Evolutionary conservation across 2,113 vertebrate species (phyloP), one percentile per base, ranked within the genome.

Genomic region (Pagrus major): DNA sequence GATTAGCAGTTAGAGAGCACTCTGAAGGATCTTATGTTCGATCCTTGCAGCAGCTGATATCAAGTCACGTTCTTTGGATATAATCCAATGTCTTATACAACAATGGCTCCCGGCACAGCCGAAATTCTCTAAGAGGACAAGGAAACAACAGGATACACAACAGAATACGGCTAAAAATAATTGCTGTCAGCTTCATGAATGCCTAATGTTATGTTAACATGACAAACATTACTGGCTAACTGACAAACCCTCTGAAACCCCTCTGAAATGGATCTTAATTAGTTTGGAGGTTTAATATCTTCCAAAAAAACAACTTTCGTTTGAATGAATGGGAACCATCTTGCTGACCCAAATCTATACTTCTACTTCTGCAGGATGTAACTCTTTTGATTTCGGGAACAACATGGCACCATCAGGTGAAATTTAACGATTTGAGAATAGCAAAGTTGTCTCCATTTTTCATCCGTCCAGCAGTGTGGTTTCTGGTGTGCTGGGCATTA

Each of bases 1-100:
- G 64, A 69, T 71, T 56, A 54, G 66, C 21, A 37, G 31, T 23
- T 5, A 9, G 37, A 78, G 64, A 60, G 54, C 69, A 58, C 2
- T 49, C 37, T 1, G 55, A n/a, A 9, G 55, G n/a, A 25, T 46
- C 33, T 55, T 14, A 11, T 61, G 35, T 69, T 49, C 4, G 3
- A 68, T 55, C 54, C 44, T 39, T 44, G 56, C 49, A 64, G 49
- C 76, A 27, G 39, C 23, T 29, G 16, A 59, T 20, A n/a, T 71
- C 75, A 73, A 69, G 46, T 74, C 44, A 21, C 16, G 16, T 39
- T 75, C 18, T 9, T 42, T 49, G 51, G 25, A 7, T 54, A 3
- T n/a, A 18, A 69, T 6, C 31, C 20, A 2, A 18, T 15, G 25
- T 65, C 58, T 27, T 35, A 65, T n/a, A 29, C 20, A 44, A 8